phyloP scores from a whole-genome alignment of 2,797 vertebrate genomes.

The Orestias chungarensis region DNA sequence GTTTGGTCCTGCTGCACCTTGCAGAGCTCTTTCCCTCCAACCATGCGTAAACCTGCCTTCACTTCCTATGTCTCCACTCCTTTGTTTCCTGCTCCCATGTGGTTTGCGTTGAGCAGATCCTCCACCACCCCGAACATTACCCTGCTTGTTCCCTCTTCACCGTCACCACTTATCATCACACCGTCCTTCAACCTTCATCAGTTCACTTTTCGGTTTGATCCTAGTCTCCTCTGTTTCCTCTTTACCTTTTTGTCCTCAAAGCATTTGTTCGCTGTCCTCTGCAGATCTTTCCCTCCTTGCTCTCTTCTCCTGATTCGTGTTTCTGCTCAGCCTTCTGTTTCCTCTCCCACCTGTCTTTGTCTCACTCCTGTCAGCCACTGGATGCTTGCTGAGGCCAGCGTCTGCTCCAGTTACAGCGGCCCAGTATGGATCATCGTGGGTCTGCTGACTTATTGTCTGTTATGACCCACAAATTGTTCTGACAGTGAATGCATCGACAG shows the following conservation, averaged over 20 bases:
- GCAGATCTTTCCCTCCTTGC: not conserved
- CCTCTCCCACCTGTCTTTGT: conserved; percentile 56
- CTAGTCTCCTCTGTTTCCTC: conserved; percentile 10
- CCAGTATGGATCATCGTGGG: conserved; percentile 50
- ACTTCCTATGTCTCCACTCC: conserved; percentile 48
- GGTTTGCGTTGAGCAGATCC: conserved; percentile 20
- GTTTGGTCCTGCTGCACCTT: conserved; percentile 52
- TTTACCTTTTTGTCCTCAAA: conserved; percentile 3
- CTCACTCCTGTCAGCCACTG: conserved; percentile 45
- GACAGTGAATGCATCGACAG: conserved; percentile 16
- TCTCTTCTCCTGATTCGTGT: conserved; percentile 13
- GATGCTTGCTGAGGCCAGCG: conserved; percentile 30
- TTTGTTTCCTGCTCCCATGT: conserved; percentile 51
- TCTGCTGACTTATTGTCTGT: conserved; percentile 52
- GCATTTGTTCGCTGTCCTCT: not conserved
- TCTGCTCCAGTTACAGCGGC: conserved; percentile 31
- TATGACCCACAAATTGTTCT: conserved; percentile 63
- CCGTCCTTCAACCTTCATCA: conserved; percentile 19
- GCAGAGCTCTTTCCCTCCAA: conserved; percentile 47
- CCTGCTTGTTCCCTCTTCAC: conserved; percentile 22
- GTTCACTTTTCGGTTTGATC: conserved; percentile 32
- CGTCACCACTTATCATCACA: not conserved
- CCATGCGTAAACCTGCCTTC: conserved; percentile 54
- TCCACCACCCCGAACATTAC: conserved; percentile 15
- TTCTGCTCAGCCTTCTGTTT: conserved; percentile 14